A percentile compares a stretch with the other conserved stretches of the same genome.
Evolutionary conservation across 2,888 invertebrate species (phyloP).

Genomic region (Drosophila prolongata): DNA sequence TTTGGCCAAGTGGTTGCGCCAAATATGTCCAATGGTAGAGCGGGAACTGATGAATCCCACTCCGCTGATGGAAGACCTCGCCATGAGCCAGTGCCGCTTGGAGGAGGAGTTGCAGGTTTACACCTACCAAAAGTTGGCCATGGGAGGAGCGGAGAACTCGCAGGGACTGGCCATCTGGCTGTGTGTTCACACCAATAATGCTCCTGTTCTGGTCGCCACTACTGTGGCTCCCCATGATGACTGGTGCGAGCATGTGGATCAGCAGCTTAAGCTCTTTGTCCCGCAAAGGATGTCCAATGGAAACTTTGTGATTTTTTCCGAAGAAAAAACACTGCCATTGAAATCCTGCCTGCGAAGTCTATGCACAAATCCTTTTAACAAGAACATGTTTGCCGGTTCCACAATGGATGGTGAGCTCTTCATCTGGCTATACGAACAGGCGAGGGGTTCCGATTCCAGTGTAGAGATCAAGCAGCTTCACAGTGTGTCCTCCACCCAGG

Average conservation of each 20-base stretch:
- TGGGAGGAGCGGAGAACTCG: slow-evolving; percentile 59
- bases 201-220: slow-evolving; percentile 80
- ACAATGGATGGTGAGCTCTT: slow-evolving; percentile 83
- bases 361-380: slow-evolving; percentile 81
- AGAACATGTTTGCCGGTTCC: slow-evolving; percentile 82
- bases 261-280: slow-evolving; percentile 75
- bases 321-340: slow-evolving; percentile 72
- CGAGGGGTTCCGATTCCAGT: slow-evolving; percentile 37
- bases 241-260: slow-evolving; percentile 83
- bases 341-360: slow-evolving; percentile 81
- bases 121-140: slow-evolving; percentile 79
- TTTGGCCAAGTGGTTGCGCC: slow-evolving; percentile 85
- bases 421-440: slow-evolving; percentile 79
- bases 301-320: slow-evolving; percentile 75
- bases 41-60: slow-evolving; percentile 84
- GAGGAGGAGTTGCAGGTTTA: slow-evolving; percentile 67
- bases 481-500: slow-evolving; percentile 71
- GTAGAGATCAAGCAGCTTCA: slow-evolving; percentile 76
- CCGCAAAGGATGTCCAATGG: slow-evolving; percentile 77
- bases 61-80: slow-evolving; percentile 58
- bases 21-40: slow-evolving; percentile 85
- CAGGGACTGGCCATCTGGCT: slow-evolving; percentile 82
- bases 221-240: slow-evolving; percentile 80
- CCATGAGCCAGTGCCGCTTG: slow-evolving; percentile 25
- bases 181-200: slow-evolving; percentile 82